Base-by-base conservation (phyloP, 1,140 invertebrate species). In the Atopsyche davidsoni region DNA sequence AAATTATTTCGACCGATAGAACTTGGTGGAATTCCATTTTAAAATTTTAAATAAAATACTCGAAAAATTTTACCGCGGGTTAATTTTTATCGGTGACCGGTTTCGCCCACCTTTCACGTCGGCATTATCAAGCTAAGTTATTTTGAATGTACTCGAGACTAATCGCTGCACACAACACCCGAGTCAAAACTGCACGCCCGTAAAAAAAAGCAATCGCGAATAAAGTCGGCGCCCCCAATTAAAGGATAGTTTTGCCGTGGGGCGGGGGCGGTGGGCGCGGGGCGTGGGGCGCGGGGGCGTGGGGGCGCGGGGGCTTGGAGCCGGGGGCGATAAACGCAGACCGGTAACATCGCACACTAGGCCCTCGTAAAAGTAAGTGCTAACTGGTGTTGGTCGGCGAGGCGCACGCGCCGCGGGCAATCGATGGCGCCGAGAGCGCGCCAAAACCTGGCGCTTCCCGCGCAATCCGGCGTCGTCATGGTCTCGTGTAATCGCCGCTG, bases 251-350 rank as follows among this genome's bases (percentile, higher is more conserved):
- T 18, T 18, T 10, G 19, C 38, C 24, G 38, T 18, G 9, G 21
- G 14, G 19, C n/a, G 39, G 2, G 19, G 39, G 7, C 38, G 38
- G 36, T 11, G 14, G 7, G 36, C 36, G 6, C 14, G 4, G 24
- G 6, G 24, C 24, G 24, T 6, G n/a, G 24, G 24, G 24, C 24
- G 24, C 24, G 4, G 24, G 4, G 24, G 6, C 24, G 24, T 6
- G 24, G 24, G 4, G 24, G 24, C 36, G n/a, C 22, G 41, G 43
- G 22, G 31, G 68, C 66, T 66, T 70, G 62, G 68, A 66, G 64
- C 34, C 32, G 10, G 4, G 14, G 34, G 46, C 32, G 23, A 36
- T 47, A 47, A 47, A 32, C 46, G 23, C 24, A 47, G 46, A 17
- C 18, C 10, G 16, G 36, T 11, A 39, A 46, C 32, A 52, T 13